Evolutionary conservation across 2,888 invertebrate species (phyloP), one percentile per base, ranked within the genome.

Genomic region (Cheilosia variabilis): DNA sequence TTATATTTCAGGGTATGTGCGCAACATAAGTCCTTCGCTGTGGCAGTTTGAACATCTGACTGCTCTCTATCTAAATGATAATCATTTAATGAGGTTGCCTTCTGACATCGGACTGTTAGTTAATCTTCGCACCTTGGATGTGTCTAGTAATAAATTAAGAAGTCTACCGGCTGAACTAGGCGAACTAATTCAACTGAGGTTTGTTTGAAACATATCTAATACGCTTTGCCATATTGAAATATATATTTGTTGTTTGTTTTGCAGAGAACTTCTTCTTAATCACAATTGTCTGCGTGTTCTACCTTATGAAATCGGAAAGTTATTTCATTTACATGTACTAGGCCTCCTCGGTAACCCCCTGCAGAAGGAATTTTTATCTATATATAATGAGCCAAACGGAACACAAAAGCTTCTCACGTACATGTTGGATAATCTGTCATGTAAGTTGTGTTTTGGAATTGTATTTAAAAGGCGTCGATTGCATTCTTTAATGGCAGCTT

Each of bases 251-350:
- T 19, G 73, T 79, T 63, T 47, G 47, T 34, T 77, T 88, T 89
- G 19, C 94, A 97, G 98, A 93, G 99, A 99, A 93, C 94, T 99
- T 89, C 95, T 97, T 90, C 94, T 99, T 89, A 97, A 97, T 93
- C 96, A 99, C 93, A 99, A 99, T 93, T 96, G 96, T 93, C 94
- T 99, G 89, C 95, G 98, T 88, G 96, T 96, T 89, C 94, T 99
- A 90, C 99, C 99, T 3, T 98, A 97, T 93, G 99, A 99, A 93
- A 94, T 99, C 89, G 99, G 99, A 89, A 98, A 98, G 93, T 94
- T 99, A 89, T 99, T 99, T 93, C 98, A 99, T 93, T 94, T 99
- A 88, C 97, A 98, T 93, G 95, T 97, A 90, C 94, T 99, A 88
- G 98, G 98, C 91, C 94, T 97, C 89, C 96, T 97, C 91, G 98